Evolutionary conservation across 2,113 vertebrate genomes (phyloP).

Genomic region (Equus przewalskii): DNA sequence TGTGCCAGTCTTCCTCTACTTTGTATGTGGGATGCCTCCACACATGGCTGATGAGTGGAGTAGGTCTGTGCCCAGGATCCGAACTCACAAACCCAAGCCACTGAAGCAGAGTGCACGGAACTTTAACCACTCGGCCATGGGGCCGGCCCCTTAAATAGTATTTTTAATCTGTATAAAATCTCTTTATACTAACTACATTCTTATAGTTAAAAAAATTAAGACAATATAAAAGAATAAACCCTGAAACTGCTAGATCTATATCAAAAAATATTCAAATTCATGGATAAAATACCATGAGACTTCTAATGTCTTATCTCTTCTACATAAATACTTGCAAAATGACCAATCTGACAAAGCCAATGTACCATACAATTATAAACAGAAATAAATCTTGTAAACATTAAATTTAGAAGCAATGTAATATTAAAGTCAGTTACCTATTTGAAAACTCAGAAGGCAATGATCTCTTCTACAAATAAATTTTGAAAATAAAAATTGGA

Average conservation of each 20-base stretch:
- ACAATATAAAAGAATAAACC: constrained; percentile 53
- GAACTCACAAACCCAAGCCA: no score
- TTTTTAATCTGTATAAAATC: constrained; percentile 52
- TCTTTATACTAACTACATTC: constrained; percentile 37
- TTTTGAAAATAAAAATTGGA: constrained; percentile 8
- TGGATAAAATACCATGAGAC: constrained; percentile 31
- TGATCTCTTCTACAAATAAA: constrained; percentile 30
- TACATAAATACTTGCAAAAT: constrained; percentile 55
- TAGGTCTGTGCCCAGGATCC: no score
- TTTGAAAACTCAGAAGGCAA: constrained; percentile 45
- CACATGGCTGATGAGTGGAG: no score
- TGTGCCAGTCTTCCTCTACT: no score
- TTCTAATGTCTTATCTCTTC: constrained; percentile 31
- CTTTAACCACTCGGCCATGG: no score
- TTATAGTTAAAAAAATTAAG: constrained; percentile 26
- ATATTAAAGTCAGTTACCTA: neutral
- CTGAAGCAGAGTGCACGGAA: no score
- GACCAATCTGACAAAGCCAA: neutral
- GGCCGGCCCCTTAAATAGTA: neutral
- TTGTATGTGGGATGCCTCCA: no score
- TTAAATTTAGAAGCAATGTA: constrained; percentile 39
- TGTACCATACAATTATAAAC: neutral
- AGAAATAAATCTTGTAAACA: constrained; percentile 55
- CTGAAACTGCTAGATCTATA: constrained; percentile 2
- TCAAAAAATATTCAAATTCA: constrained; percentile 20